Conservation (phyloP, 2,888 invertebrate species). For the Andrena dorsata region DNA sequence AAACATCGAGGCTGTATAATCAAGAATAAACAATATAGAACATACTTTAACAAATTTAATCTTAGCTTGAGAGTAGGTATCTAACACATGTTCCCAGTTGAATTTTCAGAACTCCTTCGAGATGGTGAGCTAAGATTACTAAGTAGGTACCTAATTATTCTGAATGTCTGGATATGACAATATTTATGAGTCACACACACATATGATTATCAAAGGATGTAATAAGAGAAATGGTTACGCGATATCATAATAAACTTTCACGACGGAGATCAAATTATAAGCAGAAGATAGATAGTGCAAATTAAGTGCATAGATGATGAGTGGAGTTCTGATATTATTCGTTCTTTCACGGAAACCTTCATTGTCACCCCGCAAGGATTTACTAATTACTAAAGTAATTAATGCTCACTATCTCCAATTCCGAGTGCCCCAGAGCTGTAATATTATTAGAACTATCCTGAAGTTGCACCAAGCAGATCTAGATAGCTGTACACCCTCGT, state of each 20-base stretch:
- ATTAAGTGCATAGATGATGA: background rate
- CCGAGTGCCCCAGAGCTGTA: background rate
- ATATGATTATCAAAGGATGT: background rate
- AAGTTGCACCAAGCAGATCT: constrained; percentile 22
- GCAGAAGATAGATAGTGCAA: background rate
- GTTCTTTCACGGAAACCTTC: constrained; percentile 13
- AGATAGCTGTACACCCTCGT: background rate
- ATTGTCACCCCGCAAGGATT: constrained; percentile 1
- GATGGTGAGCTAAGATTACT: constrained; percentile 9
- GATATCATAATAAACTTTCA: background rate
- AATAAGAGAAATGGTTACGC: background rate
- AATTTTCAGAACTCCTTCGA: background rate
- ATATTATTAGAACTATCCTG: constrained; percentile 32
- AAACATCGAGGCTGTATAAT: background rate
- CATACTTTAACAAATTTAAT: constrained; percentile 11
- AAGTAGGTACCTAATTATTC: constrained; percentile 4
- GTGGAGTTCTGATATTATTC: constrained; percentile 17
- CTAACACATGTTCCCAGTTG: background rate
- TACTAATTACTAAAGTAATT: constrained; percentile 55
- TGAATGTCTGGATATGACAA: background rate
- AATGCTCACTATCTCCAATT: constrained; percentile 42
- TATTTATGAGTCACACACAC: constrained; percentile 4
- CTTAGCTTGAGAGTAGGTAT: background rate
- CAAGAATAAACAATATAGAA: background rate
- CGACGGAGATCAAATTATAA: background rate